Base-by-base conservation (phyloP, 2,113 vertebrate genomes). In the Equus przewalskii region DNA sequence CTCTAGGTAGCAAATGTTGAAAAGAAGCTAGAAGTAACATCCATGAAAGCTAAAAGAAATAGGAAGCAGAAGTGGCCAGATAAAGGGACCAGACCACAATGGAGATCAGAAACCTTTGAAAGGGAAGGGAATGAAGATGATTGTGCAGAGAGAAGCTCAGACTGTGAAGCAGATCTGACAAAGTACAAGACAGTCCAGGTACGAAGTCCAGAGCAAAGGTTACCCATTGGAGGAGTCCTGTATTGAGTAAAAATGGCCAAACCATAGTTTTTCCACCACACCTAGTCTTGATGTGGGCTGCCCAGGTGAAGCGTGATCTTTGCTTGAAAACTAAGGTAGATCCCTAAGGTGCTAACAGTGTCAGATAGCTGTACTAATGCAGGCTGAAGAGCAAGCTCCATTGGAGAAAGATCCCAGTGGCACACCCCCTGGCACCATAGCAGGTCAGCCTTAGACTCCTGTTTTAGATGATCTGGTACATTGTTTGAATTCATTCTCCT, bases 341-440 rank as follows among this genome's bases (percentile, higher is more conserved):
- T 86, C 7, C 14, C 4, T 44, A 28, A 9, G 24, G 3, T 78
- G 3, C 1, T 19, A 56, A 6, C 5, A 54, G 15, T 95, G 44
- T 8, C 15, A n/a, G 51, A 18, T 36, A 82, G 44, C 0, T 54
- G 5, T 5, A 22, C 4, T 75, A 3, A 44, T 0, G 46, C n/a
- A 19, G 67, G 9, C 11, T 26, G 36, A 67, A 51, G 28, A 9
- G 8, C 6, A 83, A 75, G 2, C 82, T 75, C 4, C 87, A 15
- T 28, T 56, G n/a, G 83, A n/a, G 18, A 33, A 56, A 8, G 44
- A 67, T 7, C 3, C 28, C 21, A 64, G 13, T 44, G 12, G 49
- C 3, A 64, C 0, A 30, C 3, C 3, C 6, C 11, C n/a, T 73
- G 44, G 41, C 2, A 1, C n/a, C 11, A 18, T 22, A 73, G 4